phyloP scores from a whole-genome alignment of 1,140 invertebrate genomes.

The Hyles vespertilio region DNA sequence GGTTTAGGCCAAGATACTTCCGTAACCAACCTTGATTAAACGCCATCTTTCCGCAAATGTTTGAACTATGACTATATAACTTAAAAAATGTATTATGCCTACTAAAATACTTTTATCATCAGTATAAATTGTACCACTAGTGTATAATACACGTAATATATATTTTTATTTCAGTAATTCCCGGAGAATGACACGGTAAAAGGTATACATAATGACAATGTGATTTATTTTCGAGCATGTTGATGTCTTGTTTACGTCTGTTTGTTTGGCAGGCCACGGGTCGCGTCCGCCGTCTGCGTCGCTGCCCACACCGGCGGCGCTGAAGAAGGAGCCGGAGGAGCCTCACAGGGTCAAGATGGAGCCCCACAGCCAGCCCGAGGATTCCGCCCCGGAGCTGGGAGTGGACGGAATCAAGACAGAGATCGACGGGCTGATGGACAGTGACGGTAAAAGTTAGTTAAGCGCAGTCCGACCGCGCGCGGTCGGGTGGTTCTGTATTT shows the following conservation, averaged over 20 bases:
- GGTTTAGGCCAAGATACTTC: no score
- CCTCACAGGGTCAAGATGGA: slow-evolving; percentile 70
- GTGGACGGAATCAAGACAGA: slow-evolving; percentile 74
- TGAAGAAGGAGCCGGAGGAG: slow-evolving; percentile 73
- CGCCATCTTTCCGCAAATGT: no score
- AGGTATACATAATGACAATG: no score
- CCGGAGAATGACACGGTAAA: no score
- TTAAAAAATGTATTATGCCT: no score
- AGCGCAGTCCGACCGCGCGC: not conserved
- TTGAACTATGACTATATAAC: no score
- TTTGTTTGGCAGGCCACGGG: slow-evolving; percentile 52
- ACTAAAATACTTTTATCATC: no score
- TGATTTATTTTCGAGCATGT: not conserved
- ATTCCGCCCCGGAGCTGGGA: slow-evolving; percentile 55
- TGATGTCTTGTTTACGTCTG: not conserved
- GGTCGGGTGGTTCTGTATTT: not conserved
- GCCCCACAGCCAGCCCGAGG: slow-evolving; percentile 62
- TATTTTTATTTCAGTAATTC: no score
- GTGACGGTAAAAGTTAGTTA: slow-evolving; percentile 45
- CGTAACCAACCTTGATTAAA: no score
- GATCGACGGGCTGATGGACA: slow-evolving; percentile 73
- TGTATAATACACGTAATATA: no score
- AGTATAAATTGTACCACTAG: no score
- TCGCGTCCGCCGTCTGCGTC: slow-evolving; percentile 68
- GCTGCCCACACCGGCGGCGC: slow-evolving; percentile 62